Percentiles rank a stretch among this genome's conserved stretches.
phyloP scores from a whole-genome alignment of 2,113 vertebrate genomes.

The Cyphomyrus discorhynchus region DNA sequence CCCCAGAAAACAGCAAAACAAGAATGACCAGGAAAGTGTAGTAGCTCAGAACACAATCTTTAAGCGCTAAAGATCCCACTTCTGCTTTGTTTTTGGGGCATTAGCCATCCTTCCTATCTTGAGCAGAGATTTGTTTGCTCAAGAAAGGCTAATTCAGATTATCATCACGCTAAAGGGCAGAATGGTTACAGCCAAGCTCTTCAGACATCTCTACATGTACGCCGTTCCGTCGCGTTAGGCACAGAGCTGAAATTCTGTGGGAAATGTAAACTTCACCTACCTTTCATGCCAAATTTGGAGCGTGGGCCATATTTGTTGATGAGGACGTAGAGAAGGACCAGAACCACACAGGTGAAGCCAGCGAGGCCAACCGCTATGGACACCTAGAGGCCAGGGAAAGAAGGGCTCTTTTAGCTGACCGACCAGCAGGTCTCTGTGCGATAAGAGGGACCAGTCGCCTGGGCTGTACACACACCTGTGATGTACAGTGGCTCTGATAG shows the following conservation, averaged over 20 bases:
- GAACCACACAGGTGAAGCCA: slow-evolving; percentile 80
- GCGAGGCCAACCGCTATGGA: slow-evolving; percentile 86
- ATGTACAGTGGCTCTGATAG: background rate
- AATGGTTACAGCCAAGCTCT: background rate
- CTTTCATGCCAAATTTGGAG: slow-evolving; percentile 97
- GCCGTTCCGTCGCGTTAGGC: background rate
- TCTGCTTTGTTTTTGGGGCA: background rate
- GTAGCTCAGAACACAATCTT: background rate
- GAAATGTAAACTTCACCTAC: slow-evolving; percentile 52
- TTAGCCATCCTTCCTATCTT: background rate
- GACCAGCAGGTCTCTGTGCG: background rate
- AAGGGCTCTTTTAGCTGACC: background rate
- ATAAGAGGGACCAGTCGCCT: background rate
- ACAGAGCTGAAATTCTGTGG: background rate
- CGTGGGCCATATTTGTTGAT: slow-evolving; percentile 89
- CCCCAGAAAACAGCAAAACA: background rate
- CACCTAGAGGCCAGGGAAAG: slow-evolving; percentile 58
- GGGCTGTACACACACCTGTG: background rate
- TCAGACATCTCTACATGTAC: background rate
- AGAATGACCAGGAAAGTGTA: background rate
- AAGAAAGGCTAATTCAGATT: background rate
- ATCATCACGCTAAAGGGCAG: background rate
- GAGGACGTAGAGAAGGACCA: slow-evolving; percentile 84
- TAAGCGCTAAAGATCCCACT: background rate
- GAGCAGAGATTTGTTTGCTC: background rate